Base-by-base conservation (phyloP, 2,888 invertebrate genomes). In the Isoperla grammatica region DNA sequence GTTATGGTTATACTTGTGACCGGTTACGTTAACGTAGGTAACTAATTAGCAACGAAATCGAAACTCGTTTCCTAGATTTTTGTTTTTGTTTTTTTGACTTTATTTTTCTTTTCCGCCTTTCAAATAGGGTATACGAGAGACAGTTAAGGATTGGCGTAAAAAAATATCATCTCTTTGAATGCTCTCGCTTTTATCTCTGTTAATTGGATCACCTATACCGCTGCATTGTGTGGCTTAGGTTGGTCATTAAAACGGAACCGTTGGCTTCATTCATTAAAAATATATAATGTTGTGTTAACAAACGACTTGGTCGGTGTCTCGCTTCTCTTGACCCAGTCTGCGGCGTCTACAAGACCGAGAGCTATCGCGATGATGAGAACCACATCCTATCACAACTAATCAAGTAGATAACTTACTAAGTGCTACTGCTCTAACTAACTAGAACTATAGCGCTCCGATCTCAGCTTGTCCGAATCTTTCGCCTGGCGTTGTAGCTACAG, bases 31-130 rank as follows among this genome's bases (percentile, higher is more conserved):
- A 29, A 29, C 29, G 5, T 29, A 29, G 29, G 73, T 73, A 72
- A 72, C 74, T 75, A 74, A 75, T 75, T 75, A 74, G 75, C 74
- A 72, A 74, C 74, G 72, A 74, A 75, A 75, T 73, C 73, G 72
- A 74, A 75, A 74, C 75, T 71, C 74, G 74, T 75, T 74, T 73
- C 54, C 58, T 57, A 53, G 53, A 53, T 53, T 53, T 53, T 53
- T 53, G 19, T 45, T 45, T 45, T 45, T 17, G n/a, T 45, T 45
- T 11, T 50, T 23, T 50, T 22, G 2, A 13, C 12, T 23, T 20
- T 35, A 49, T 35, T 49, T 49, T 39, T 53, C 29, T 49, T 49
- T 49, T 35, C 49, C 49, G 49, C 15, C 53, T 15, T 53, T 53
- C 53, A 53, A 53, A 39, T 53, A 39, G 53, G 40, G 40, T 39